These are phyloP conservation scores for Halictus ligatus DNA, from an alignment of 2,888 invertebrate species.

Conservation along the genomic window DNA sequence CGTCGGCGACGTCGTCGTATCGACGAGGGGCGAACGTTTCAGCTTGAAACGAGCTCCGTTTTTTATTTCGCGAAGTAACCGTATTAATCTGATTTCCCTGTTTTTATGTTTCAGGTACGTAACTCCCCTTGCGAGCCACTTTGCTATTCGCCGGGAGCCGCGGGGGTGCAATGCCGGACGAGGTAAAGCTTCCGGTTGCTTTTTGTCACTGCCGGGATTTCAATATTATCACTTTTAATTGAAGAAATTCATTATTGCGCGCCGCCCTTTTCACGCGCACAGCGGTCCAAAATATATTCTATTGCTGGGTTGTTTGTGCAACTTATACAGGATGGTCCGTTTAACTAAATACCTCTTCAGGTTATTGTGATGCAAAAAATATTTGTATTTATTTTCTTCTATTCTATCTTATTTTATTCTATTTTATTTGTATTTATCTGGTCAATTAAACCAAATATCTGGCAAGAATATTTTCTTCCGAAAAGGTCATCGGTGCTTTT, in stretches of 20 bases:
- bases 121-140: conserved; percentile 3
- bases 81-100: conserved; percentile 47
- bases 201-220: not conserved
- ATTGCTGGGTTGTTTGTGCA: too few species aligned
- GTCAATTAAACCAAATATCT: too few species aligned
- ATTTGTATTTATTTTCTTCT: too few species aligned
- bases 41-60: conserved; percentile 4
- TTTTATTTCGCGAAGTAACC: conserved; percentile 8
- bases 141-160: conserved; percentile 11
- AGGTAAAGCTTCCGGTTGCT: conserved; percentile 34
- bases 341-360: too few species aligned
- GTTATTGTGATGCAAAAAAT: too few species aligned
- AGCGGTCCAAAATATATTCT: not conserved
- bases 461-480: too few species aligned
- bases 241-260: not conserved
- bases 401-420: too few species aligned
- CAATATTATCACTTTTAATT: not conserved
- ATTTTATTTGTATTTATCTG: too few species aligned
- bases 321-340: too few species aligned
- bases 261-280: not conserved
- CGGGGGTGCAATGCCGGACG: not conserved
- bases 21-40: conserved; percentile 38
- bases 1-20: not conserved
- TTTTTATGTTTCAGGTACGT: conserved; percentile 77
- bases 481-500: too few species aligned